phyloP scores from a whole-genome alignment of 1,140 invertebrate genomes.

The Papilio aristodemus region DNA sequence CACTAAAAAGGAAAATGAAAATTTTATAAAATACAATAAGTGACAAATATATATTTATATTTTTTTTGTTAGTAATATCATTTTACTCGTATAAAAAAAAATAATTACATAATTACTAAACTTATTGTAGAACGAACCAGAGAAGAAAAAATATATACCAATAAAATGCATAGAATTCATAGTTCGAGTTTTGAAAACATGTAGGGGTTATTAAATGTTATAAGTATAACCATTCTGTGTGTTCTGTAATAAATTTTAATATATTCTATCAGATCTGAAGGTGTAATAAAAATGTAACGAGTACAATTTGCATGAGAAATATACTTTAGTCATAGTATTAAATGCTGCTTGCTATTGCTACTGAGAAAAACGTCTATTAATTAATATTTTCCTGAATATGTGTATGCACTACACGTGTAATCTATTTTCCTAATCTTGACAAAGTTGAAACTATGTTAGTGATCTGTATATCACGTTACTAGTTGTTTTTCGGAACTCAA shows the following conservation, averaged over 20 bases:
- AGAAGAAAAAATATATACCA: neutral
- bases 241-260: constrained; percentile 29
- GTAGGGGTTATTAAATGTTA: neutral
- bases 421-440: neutral
- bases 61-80: too few relatives aligned
- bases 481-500: too few relatives aligned
- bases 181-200: neutral
- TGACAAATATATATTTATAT: too few relatives aligned
- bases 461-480: too few relatives aligned
- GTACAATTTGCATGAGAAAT: neutral
- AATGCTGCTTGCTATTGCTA: neutral
- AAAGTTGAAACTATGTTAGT: neutral
- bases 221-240: neutral
- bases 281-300: constrained; percentile 2
- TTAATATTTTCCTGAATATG: neutral
- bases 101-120: too few relatives aligned
- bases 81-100: too few relatives aligned
- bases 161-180: neutral
- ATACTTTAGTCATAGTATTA: neutral
- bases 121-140: too few relatives aligned
- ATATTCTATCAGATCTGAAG: neutral
- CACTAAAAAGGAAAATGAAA: constrained; percentile 44
- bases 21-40: constrained; percentile 28
- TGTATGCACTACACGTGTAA: neutral
- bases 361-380: neutral